Evolutionary conservation across 2,888 invertebrate genomes (phyloP), one percentile per base, ranked within the genome.

Genomic region (Parnassius orleans): DNA sequence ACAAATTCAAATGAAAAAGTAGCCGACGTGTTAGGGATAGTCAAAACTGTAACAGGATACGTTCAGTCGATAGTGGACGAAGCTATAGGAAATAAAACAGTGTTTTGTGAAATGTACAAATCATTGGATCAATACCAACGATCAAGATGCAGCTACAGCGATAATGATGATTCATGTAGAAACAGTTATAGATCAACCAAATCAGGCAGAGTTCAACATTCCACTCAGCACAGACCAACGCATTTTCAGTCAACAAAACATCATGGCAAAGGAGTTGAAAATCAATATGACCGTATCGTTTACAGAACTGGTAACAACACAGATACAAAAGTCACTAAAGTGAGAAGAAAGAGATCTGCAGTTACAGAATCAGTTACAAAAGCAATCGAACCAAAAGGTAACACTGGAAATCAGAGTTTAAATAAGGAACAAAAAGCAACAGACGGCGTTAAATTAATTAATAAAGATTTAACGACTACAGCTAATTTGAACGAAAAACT

Each of bases 181-280:
- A 54, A 7, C 9, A 48, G 46, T 1, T 81, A 71, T 24, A 74
- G 60, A 46, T 80, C 83, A 0, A 85, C 86, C 0, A 81, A 80
- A 64, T 70, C 69, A 0, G 82, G 84, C 0, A 5, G 53, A 0
- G 74, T 81, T 0, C 65, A 14, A 5, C 61, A 78, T 66, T 79
- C 77, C 0, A 85, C 86, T 0, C 70, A 84, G 9, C 79, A 84
- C 19, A 70, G 81, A 60, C 87, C 87, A 0, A 5, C 62, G 0
- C 69, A 70, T 3, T 7, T 11, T 3, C 72, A 71, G 15, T 79
- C 81, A 0, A 87, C 86, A 0, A 78, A 72, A 42, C 68, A 78
- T 24, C 9, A 55, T 0, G 66, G 69, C 0, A 57, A 47, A 3
- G 52, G 47, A 1, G 9, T 9, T 9, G n/a, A 48, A 14, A 48